Base-by-base conservation (phyloP, 2,113 vertebrate genomes). In the Blennius ocellaris region DNA sequence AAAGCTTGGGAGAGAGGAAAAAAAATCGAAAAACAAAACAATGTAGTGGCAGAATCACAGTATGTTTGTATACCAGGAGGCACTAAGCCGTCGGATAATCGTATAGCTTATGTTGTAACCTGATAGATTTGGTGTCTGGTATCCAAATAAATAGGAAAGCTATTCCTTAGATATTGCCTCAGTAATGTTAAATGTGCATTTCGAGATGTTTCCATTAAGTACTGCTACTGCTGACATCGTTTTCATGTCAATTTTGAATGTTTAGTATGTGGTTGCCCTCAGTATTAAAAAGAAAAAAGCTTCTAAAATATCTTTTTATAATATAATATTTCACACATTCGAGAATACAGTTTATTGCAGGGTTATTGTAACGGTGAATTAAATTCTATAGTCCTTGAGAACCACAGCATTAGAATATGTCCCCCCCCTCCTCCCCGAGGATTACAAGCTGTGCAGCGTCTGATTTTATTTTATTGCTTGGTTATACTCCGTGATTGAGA, bases 401-500 rank as follows among this genome's bases (percentile, higher is more conserved):
- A 9, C n/a, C 21, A 8, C 55, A 39, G 61, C 1, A 9, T 38
- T 17, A 61, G 14, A 15, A 30, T 5, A 38, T 36, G 12, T 30
- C 17, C 47, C 14, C 53, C 59, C 52, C n/a, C 38, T 11, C 16
- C 3, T 16, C 12, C 5, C 36, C 8, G n/a, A 6, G 21, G 36
- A 55, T 11, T 17, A 37, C 49, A 43, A 43, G 59, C 50, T 65
- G 63, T 30, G 64, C 17, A 44, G 12, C 64, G 8, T 53, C 30
- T 17, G 38, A 30, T 39, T 59, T 86, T 76, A 30, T 39, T 59
- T 86, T 76, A 79, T 72, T 82, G 38, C 54, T 73, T 21, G 48
- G 53, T 38, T 59, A 12, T 65, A n/a, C 37, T 51, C 37, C 1
- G 59, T 73, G 44, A 69, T 49, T 16, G 52, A 68, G 37, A 49